Evolutionary conservation across 2,113 vertebrate genomes (phyloP).

Genomic region (Octodon degus): DNA sequence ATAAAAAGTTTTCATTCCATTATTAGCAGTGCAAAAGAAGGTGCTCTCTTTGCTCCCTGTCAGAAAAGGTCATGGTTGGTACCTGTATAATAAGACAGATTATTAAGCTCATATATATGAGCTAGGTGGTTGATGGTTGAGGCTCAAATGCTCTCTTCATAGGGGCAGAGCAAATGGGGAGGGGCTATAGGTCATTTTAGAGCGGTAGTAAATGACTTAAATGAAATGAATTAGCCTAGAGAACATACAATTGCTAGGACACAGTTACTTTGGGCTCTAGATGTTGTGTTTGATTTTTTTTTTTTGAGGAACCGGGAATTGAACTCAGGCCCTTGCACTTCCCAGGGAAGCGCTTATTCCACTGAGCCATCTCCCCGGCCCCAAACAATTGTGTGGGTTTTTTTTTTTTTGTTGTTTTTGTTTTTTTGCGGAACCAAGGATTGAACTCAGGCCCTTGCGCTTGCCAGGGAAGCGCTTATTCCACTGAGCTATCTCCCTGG

Average conservation of each 20-base stretch:
- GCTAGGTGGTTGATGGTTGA: too few relatives aligned
- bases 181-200: not conserved
- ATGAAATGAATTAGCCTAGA: not conserved
- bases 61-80: not conserved
- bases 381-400: too few relatives aligned
- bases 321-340: too few relatives aligned
- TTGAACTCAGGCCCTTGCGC: too few relatives aligned
- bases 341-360: too few relatives aligned
- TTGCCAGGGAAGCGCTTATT: too few relatives aligned
- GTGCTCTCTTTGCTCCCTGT: not conserved
- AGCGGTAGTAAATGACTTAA: not conserved
- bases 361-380: too few relatives aligned
- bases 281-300: not conserved
- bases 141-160: not conserved
- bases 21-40: not conserved
- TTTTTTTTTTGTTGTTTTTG: too few relatives aligned
- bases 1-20: not conserved
- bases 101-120: not conserved
- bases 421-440: too few relatives aligned
- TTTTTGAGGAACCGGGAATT: too few relatives aligned
- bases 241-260: not conserved
- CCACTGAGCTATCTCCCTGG: too few relatives aligned
- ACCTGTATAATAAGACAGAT: not conserved
- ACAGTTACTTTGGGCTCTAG: not conserved
- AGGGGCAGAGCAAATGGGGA: not conserved